A percentile compares a stretch with the other conserved stretches of the same genome.
Conservation (phyloP, 2,888 invertebrate genomes). For the Heteropelma amictum region DNA sequence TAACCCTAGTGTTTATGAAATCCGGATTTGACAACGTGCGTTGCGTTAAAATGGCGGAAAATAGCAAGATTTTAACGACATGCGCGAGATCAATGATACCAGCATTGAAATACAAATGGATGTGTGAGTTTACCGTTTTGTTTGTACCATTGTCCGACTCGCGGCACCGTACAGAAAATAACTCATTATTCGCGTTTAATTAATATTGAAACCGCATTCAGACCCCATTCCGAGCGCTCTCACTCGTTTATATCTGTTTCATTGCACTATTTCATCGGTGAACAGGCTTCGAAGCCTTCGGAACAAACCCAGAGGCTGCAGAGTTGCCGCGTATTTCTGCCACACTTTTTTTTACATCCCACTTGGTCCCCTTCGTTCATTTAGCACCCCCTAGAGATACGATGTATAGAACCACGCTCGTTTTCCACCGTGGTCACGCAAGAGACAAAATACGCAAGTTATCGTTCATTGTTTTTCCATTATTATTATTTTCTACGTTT, state of each 20-base stretch:
- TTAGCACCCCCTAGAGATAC: conserved; percentile 52
- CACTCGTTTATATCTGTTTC: conserved; percentile 61
- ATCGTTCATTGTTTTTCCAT: conserved; percentile 44
- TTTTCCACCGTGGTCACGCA: conserved; percentile 48
- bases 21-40: too few relatives aligned
- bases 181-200: conserved; percentile 69
- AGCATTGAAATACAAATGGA: not conserved
- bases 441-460: conserved; percentile 28
- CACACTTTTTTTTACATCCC: conserved; percentile 27
- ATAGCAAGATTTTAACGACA: too few relatives aligned
- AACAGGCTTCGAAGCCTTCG: conserved; percentile 30
- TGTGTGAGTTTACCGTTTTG: conserved; percentile 10
- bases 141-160: conserved; percentile 25
- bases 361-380: not conserved
- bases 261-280: conserved; percentile 54
- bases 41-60: too few relatives aligned
- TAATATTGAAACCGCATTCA: conserved; percentile 64
- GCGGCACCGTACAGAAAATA: conserved; percentile 65
- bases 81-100: too few relatives aligned
- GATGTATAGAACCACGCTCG: conserved; percentile 47
- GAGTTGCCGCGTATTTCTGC: conserved; percentile 14
- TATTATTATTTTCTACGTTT: conserved; percentile 45
- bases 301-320: conserved; percentile 13
- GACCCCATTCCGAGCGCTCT: conserved; percentile 34
- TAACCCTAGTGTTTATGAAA: too few relatives aligned